A percentile compares a stretch with the other conserved stretches of the same genome.
Conservation (phyloP, 2,113 vertebrate genomes). For the Etheostoma spectabile region DNA sequence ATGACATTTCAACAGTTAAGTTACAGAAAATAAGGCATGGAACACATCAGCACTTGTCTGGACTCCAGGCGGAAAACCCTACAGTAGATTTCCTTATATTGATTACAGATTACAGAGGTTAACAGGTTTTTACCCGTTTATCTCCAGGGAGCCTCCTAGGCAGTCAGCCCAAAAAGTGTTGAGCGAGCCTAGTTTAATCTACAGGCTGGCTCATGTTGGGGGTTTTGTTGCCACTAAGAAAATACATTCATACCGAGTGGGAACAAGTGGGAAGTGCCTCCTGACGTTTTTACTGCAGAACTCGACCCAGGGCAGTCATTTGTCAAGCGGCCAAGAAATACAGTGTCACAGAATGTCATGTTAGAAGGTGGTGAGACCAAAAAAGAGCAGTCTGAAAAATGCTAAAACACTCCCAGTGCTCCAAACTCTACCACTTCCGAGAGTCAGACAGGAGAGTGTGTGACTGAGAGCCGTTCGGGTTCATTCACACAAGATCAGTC, state of each 20-base stretch:
- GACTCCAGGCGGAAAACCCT: neutral
- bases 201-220: constrained; percentile 13
- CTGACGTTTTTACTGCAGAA: constrained; percentile 17
- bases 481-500: no score
- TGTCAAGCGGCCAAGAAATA: constrained; percentile 16
- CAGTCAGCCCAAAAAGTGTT: constrained; percentile 28
- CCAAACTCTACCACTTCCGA: neutral
- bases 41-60: neutral
- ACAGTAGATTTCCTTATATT: neutral
- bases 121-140: neutral
- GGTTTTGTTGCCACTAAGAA: constrained; percentile 17
- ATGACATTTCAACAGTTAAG: constrained; percentile 1
- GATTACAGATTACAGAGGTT: neutral
- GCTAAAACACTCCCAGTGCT: neutral
- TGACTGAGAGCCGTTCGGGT: neutral
- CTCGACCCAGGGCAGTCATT: constrained; percentile 3
- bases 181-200: constrained; percentile 35
- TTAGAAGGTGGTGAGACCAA: neutral
- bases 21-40: neutral
- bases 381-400: neutral
- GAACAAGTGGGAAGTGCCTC: constrained; percentile 15
- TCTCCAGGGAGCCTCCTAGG: neutral
- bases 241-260: constrained; percentile 18
- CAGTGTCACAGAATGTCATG: constrained; percentile 10
- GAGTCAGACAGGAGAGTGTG: neutral